Conservation (phyloP, 2,888 invertebrate species). For the Quadriops clusia region DNA sequence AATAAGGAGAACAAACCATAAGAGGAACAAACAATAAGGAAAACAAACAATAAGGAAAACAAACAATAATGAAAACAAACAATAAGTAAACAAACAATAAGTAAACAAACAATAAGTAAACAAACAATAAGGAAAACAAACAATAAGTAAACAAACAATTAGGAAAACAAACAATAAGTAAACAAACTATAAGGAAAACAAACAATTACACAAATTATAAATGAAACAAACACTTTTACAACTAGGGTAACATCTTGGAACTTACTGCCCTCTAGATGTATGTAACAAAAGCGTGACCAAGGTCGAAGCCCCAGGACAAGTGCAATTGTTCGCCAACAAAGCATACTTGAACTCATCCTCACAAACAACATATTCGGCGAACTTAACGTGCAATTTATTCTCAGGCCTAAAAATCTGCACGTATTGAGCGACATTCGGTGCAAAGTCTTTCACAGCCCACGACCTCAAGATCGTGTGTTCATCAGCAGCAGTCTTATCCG, state of each 20-base stretch:
- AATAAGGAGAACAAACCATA: no score
- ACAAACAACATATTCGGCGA: conserved; percentile 96
- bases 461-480: conserved; percentile 67
- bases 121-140: conserved; percentile 1
- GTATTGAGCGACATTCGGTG: conserved; percentile 91
- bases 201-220: no score
- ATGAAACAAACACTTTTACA: conserved; percentile 2
- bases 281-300: conserved; percentile 90
- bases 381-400: conserved; percentile 96
- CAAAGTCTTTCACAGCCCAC: conserved; percentile 98
- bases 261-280: conserved; percentile 96
- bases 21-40: no score
- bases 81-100: conserved; percentile 2
- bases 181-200: no score
- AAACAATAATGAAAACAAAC: conserved; percentile 2
- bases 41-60: no score
- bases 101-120: conserved; percentile 2
- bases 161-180: no score
- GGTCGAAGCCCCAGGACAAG: conserved; percentile 95
- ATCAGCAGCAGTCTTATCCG: conserved; percentile 89
- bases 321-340: conserved; percentile 93
- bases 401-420: conserved; percentile 97
- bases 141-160: no score
- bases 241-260: conserved; percentile 24
- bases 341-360: conserved; percentile 99